Evolutionary conservation across 1,140 invertebrate genomes (phyloP), one percentile per base, ranked within the genome.

Genomic region (Amyelois transitella): DNA sequence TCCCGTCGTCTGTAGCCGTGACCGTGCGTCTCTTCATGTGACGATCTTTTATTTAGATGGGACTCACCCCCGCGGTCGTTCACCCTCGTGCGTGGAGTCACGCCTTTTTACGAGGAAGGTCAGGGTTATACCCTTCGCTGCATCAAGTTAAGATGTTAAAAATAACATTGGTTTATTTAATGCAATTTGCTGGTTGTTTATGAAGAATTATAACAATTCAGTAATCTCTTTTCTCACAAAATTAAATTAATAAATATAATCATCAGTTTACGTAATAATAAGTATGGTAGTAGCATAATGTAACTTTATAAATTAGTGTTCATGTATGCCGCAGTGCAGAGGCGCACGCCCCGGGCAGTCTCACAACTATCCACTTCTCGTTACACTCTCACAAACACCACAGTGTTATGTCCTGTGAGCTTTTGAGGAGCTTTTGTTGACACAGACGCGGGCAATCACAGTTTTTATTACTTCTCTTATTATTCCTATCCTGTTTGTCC

Each of bases 41-140:
- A 78, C 74, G 73, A 60, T 77, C 72, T 85, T 75, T 81, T 86
- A 85, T 86, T 86, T 83, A 81, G 73, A 81, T 65, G 71, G 73
- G 65, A 60, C 71, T 58, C 71, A 78, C 83, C 81, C 81, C 66
- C 66, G 64, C 71, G 83, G 79, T 85, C 75, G 70, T 84, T 83
- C 68, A 87, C 77, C 81, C 75, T 55, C 66, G 67, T 51, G 53
- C 58, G 64, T 66, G 54, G 60, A 65, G 49, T 52, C 66, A 71
- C 69, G 73, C 68, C 45, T 62, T 68, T 68, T 65, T 48, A 62
- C 58, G 58, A 60, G 69, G 60, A 82, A 82, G 83, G 81, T 86
- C 83, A 85, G 77, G 81, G 81, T 81, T 83, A 82, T 60, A 44
- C 21, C 53, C 7, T 38, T 38, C 32, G n/a, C 17, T 38, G 32